These are phyloP conservation scores for Cacatua alba DNA, from an alignment of 2,113 vertebrate species.

Conservation along the genomic window DNA sequence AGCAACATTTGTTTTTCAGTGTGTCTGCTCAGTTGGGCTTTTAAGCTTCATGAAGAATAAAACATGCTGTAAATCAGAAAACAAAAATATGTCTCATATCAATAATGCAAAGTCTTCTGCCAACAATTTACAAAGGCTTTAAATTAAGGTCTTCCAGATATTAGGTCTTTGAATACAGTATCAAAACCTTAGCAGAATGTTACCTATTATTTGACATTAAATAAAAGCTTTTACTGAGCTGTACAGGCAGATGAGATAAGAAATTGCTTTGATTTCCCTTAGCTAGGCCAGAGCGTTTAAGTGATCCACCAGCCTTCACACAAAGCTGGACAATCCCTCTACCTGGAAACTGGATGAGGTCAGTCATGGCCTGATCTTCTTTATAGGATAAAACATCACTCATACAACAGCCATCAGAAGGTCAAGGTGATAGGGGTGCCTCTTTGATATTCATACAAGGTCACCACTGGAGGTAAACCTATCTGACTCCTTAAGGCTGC, in stretches of 20 bases:
- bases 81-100: conserved; percentile 26
- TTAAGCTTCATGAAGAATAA: background rate
- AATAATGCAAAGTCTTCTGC: background rate
- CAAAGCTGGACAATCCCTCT: background rate
- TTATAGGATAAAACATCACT: background rate
- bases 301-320: background rate
- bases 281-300: background rate
- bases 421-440: background rate
- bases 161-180: background rate
- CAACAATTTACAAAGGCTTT: background rate
- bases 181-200: background rate
- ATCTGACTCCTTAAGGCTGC: background rate
- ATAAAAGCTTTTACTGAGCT: background rate
- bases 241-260: background rate
- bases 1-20: conserved; percentile 37
- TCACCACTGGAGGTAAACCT: background rate
- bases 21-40: background rate
- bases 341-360: background rate
- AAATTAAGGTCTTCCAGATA: background rate
- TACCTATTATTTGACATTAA: background rate
- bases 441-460: background rate
- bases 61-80: background rate
- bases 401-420: background rate
- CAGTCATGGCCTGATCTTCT: background rate
- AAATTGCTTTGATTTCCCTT: background rate